Conservation (phyloP, 1,140 invertebrate species). For the Bombus haemorrhoidalis region DNA sequence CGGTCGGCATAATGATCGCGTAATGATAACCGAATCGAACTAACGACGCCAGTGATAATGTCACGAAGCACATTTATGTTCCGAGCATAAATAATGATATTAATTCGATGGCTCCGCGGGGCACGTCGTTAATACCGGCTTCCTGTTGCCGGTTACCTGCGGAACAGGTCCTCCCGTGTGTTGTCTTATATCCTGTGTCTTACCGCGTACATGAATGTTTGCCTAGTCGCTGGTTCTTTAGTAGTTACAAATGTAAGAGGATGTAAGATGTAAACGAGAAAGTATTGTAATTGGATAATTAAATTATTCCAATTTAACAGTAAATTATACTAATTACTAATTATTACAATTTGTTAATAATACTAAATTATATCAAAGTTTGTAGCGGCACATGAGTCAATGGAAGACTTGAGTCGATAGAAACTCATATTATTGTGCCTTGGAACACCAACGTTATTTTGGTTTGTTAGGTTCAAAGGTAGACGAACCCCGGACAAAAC, state of each 20-base stretch:
- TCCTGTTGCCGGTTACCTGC: constrained; percentile 2
- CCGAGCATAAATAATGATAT: constrained; percentile 71
- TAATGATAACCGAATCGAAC: constrained; percentile 67
- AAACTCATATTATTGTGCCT: no score
- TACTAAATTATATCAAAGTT: no score
- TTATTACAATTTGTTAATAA: no score
- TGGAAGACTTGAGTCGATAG: no score
- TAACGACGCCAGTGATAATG: constrained; percentile 68
- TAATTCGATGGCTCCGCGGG: constrained; percentile 69
- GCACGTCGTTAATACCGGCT: constrained; percentile 57
- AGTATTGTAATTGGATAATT: not conserved
- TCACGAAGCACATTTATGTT: constrained; percentile 36
- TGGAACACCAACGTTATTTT: no score
- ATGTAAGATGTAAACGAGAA: no score
- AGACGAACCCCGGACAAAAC: no score
- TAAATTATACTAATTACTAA: no score
- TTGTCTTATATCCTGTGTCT: no score
- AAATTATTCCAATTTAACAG: not conserved
- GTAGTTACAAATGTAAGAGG: not conserved
- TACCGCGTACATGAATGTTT: not conserved
- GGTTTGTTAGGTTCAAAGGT: no score
- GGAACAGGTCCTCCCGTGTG: constrained; percentile 9
- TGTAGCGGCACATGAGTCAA: no score
- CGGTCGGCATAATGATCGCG: constrained; percentile 48
- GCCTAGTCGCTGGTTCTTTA: not conserved